Conservation (phyloP, 2,113 vertebrate species). For the Aptenodytes forsteri region DNA sequence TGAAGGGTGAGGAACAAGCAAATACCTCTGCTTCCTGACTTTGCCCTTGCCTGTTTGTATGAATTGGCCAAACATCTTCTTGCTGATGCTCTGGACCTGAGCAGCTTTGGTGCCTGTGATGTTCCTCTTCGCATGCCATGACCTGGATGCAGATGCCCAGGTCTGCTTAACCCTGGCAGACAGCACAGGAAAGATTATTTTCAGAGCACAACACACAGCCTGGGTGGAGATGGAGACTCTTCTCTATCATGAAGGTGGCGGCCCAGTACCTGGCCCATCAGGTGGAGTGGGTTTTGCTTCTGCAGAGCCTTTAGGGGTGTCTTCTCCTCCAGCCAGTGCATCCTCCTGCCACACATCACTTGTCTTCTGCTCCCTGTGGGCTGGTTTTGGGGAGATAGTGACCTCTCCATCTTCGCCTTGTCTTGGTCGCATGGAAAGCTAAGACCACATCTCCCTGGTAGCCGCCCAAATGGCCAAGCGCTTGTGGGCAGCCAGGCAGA, state of each 20-base stretch:
- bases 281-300: background rate
- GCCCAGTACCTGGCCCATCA: background rate
- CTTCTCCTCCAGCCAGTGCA: background rate
- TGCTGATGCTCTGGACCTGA: background rate
- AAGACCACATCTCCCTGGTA: background rate
- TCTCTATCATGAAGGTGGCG: background rate
- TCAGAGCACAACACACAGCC: background rate
- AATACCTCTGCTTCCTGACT: background rate
- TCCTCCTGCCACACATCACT: background rate
- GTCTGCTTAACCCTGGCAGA: background rate
- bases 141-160: background rate
- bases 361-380: background rate
- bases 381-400: background rate
- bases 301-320: background rate
- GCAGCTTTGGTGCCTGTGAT: background rate
- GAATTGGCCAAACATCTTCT: background rate
- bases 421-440: background rate
- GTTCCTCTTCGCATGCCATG: background rate
- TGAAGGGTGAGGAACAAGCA: background rate
- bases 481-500: background rate
- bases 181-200: background rate
- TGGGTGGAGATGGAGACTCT: rapidly evolving
- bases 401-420: background rate
- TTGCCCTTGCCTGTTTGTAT: background rate
- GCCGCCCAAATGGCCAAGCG: background rate